phyloP scores from a whole-genome alignment of 1,140 invertebrate genomes.

The Diprion similis region DNA sequence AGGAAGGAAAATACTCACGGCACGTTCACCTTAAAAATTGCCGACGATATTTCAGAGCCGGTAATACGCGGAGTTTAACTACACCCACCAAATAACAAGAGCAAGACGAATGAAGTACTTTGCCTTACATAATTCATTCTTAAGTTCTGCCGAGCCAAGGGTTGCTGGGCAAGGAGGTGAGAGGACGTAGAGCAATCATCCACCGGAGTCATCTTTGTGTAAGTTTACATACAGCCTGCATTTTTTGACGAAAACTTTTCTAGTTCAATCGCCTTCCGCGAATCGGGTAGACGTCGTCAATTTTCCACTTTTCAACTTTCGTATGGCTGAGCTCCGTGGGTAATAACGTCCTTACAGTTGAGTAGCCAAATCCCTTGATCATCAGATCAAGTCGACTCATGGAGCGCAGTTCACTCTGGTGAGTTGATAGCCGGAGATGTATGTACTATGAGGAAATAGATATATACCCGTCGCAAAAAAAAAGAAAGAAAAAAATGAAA shows the following conservation, averaged over 20 bases:
- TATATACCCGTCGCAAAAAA: too few relatives aligned
- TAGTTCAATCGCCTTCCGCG: too few relatives aligned
- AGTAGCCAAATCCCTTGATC: not conserved
- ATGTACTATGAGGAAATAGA: too few relatives aligned
- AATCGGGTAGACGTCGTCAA: not conserved
- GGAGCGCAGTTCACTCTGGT: not conserved
- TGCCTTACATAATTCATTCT: constrained; percentile 51
- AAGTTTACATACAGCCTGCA: constrained; percentile 26
- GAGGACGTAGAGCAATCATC: not conserved
- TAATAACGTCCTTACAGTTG: not conserved
- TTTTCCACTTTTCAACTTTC: not conserved
- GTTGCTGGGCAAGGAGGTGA: not conserved
- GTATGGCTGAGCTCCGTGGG: not conserved
- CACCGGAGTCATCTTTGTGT: not conserved
- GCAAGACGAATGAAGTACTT: constrained; percentile 54
- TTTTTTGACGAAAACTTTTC: constrained; percentile 22
- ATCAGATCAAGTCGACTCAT: not conserved
- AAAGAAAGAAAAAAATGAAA: too few relatives aligned
- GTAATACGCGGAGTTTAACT: constrained; percentile 51
- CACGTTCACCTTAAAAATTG: constrained; percentile 48
- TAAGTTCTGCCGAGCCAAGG: constrained; percentile 31
- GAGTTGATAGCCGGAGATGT: too few relatives aligned
- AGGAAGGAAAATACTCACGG: not conserved
- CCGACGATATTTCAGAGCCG: constrained; percentile 45
- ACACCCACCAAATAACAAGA: constrained; percentile 51